phyloP scores from a whole-genome alignment of 2,888 invertebrate genomes.

The Sisyra nigra region DNA sequence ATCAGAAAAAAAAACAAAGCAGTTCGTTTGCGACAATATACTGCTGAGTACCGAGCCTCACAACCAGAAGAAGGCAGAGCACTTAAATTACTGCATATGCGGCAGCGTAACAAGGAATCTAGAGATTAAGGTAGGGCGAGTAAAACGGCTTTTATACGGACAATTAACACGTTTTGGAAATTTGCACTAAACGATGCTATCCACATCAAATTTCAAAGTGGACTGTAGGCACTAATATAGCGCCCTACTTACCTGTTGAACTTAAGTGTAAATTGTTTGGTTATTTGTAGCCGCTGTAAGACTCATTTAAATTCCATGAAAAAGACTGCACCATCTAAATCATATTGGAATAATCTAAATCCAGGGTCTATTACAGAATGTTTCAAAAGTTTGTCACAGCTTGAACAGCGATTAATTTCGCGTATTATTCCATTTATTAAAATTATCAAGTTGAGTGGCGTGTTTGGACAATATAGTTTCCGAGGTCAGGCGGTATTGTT shows the following conservation, averaged over 20 bases:
- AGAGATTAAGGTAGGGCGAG: background rate
- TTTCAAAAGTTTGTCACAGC: constrained; percentile 8
- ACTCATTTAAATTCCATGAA: constrained; percentile 4
- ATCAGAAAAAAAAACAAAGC: background rate
- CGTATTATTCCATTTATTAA: constrained; percentile 11
- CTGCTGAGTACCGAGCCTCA: background rate
- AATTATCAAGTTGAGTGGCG: constrained; percentile 11
- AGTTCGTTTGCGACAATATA: constrained; percentile 1
- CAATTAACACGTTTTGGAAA: constrained; percentile 6
- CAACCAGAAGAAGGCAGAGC: constrained; percentile 7
- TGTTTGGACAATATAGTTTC: constrained; percentile 12
- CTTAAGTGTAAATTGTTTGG: background rate
- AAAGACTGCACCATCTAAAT: constrained; percentile 9
- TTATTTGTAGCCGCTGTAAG: constrained; percentile 7
- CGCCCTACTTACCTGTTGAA: background rate
- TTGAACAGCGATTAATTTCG: constrained; percentile 10
- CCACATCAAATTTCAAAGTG: constrained; percentile 2
- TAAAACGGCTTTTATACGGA: background rate
- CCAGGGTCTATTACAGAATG: constrained; percentile 12
- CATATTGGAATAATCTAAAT: constrained; percentile 12
- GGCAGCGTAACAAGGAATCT: constrained; percentile 6
- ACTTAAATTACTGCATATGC: constrained; percentile 1
- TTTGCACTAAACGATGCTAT: constrained; percentile 8
- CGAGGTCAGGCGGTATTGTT: constrained; percentile 12
- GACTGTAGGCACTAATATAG: background rate